These are phyloP conservation scores for Ophraella communa DNA, from an alignment of 2,888 invertebrate genomes.

Conservation along the genomic window DNA sequence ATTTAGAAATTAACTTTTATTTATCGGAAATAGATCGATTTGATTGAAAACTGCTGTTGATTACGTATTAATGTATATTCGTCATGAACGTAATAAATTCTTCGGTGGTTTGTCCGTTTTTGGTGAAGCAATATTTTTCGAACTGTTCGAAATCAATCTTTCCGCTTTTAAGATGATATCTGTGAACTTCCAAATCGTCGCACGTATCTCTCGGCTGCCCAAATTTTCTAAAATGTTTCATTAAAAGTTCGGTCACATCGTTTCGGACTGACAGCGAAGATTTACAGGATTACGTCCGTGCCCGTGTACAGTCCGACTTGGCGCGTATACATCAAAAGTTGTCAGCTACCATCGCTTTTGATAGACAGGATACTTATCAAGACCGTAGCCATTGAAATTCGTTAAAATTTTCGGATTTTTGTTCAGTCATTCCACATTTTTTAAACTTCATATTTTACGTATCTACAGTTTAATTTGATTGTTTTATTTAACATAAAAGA, in stretches of 20 bases:
- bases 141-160: constrained; percentile 29
- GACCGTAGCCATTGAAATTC: constrained; percentile 33
- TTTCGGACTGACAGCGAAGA: constrained; percentile 47
- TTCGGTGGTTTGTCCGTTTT: neutral
- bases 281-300: constrained; percentile 49
- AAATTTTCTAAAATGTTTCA: constrained; percentile 40
- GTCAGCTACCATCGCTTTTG: constrained; percentile 49
- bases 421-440: neutral
- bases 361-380: constrained; percentile 42
- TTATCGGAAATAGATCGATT: too few species aligned
- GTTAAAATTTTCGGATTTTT: constrained; percentile 31
- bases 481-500: neutral
- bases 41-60: too few species aligned
- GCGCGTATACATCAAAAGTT: constrained; percentile 50
- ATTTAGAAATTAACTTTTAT: too few species aligned
- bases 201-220: constrained; percentile 37
- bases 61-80: too few species aligned
- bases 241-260: constrained; percentile 46
- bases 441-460: neutral
- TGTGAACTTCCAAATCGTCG: constrained; percentile 35
- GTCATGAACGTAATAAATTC: neutral
- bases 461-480: neutral
- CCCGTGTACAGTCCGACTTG: constrained; percentile 48
- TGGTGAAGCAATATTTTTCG: constrained; percentile 13
- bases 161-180: constrained; percentile 29